Evolutionary conservation across 2,888 invertebrate species (phyloP).

Genomic region (Macaria notata): DNA sequence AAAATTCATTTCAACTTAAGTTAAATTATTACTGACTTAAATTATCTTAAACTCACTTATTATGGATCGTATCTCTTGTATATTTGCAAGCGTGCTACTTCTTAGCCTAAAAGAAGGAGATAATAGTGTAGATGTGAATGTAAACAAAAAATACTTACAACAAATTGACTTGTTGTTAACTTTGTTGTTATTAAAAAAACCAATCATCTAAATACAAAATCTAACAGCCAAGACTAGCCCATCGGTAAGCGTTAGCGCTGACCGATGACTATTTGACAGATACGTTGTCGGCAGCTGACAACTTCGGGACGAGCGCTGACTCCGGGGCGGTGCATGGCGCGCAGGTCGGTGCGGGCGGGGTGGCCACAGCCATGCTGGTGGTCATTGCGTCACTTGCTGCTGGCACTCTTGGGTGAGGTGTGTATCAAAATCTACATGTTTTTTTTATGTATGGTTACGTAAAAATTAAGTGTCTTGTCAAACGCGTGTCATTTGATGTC

Average conservation of each 20-base stretch:
- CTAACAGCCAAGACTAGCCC: constrained; percentile 35
- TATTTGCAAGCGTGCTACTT: no score
- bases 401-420: constrained; percentile 90
- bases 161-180: no score
- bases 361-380: constrained; percentile 84
- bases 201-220: constrained; percentile 39
- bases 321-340: constrained; percentile 55
- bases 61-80: no score
- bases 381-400: constrained; percentile 85
- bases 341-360: constrained; percentile 80
- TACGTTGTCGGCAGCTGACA: constrained; percentile 68
- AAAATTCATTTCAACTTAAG: no score
- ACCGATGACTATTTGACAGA: constrained; percentile 62
- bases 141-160: no score
- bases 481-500: background rate
- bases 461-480: background rate
- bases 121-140: no score
- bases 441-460: background rate
- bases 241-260: constrained; percentile 47
- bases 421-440: constrained; percentile 49
- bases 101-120: no score
- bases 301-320: constrained; percentile 53
- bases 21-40: no score
- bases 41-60: no score
- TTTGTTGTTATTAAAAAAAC: background rate